Evolutionary conservation across 2,888 invertebrate species (phyloP), one percentile per base, ranked within the genome.

Genomic region (Drosophila silvestris): DNA sequence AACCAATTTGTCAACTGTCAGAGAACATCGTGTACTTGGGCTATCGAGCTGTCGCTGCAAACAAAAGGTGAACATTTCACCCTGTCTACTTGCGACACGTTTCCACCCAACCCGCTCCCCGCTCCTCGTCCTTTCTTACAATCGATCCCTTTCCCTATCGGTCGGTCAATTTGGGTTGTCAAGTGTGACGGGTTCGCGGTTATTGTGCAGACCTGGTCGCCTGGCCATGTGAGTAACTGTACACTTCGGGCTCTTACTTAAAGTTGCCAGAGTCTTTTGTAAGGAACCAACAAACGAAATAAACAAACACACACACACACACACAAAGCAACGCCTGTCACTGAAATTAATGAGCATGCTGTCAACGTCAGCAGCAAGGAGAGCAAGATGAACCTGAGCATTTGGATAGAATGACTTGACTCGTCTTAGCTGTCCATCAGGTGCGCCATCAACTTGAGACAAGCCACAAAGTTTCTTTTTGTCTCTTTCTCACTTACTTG

Each of bases 1-100:
- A 88, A 85, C 75, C 91, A 89, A 91, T 91, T 91, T 89, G 89
- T 89, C 90, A 88, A 80, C 83, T 90, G 91, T 90, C 90, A 85
- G 53, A 68, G 79, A 71, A 59, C 78, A 75, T 79, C 77, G 85
- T 91, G 83, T 82, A 67, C 87, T 82, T 80, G 58, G 75, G 70
- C 75, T 75, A 72, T 73, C 69, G 73, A 74, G 53, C 87, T 80
- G 89, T 89, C 89, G 71, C 75, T 67, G 51, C 62, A 84, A 82
- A 89, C 89, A 89, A 86, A 74, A 83, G 81, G 60, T 60, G 70
- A 76, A 59, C 69, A 69, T 41, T 69, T 66, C 64, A 60, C 59
- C 28, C 68, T 66, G 63, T 50, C 44, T 60, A 65, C n/a, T n/a
- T 28, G 61, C 44, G n/a, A 50, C 65, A 37, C 58, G 35, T 5